phyloP scores from a whole-genome alignment of 2,888 invertebrate species.

The Ditula angustiorana region DNA sequence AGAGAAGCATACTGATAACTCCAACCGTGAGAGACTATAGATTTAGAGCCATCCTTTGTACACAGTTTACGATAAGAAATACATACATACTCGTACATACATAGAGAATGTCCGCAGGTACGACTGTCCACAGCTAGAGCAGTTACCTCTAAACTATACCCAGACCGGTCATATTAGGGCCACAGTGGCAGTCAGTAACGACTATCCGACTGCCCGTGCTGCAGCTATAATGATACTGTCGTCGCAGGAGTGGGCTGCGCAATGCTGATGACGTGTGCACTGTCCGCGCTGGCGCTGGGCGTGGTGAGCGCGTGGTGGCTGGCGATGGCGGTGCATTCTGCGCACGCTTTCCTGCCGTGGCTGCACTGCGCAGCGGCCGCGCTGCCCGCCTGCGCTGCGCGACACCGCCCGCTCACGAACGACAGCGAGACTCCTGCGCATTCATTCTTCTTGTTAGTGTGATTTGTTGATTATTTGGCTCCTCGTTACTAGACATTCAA shows the following conservation, averaged over 20 bases:
- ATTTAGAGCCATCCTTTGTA: too few relatives aligned
- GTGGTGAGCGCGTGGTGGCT: conserved; percentile 71
- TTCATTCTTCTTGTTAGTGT: conserved; percentile 78
- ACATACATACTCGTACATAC: too few relatives aligned
- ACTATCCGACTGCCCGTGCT: too few relatives aligned
- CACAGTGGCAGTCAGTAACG: too few relatives aligned
- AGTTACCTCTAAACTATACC: too few relatives aligned
- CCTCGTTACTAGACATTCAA: too few relatives aligned
- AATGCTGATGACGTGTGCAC: not conserved
- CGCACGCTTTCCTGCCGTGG: conserved; percentile 78
- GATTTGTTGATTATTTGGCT: not conserved
- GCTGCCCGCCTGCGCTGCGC: conserved; percentile 69
- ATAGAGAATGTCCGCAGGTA: too few relatives aligned
- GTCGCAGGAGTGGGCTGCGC: not conserved
- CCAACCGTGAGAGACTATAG: too few relatives aligned
- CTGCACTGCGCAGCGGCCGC: conserved; percentile 75
- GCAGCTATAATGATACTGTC: not conserved
- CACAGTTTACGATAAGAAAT: too few relatives aligned
- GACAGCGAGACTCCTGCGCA: conserved; percentile 73
- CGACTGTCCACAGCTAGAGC: too few relatives aligned
- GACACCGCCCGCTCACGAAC: conserved; percentile 66
- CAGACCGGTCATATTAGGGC: too few relatives aligned
- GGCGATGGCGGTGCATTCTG: conserved; percentile 70
- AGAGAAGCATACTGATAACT: too few relatives aligned
- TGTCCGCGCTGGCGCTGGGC: conserved; percentile 60